Base-by-base conservation (phyloP, 2,888 invertebrate genomes). In the Stenchaetothrips biformis region DNA sequence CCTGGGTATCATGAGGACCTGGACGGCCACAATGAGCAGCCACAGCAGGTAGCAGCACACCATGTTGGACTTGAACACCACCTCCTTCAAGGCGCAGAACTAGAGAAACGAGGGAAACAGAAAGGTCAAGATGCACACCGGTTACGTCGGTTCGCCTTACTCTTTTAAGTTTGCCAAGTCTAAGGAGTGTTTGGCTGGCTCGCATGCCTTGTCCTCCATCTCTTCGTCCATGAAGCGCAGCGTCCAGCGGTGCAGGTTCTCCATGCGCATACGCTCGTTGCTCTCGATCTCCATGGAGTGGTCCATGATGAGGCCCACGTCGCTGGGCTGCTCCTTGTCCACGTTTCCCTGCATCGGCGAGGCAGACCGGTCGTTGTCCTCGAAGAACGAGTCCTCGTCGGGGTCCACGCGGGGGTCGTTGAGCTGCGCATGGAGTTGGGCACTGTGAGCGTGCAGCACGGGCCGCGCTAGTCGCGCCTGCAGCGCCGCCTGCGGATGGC, bases 1-100 rank as follows among this genome's bases (percentile, higher is more conserved):
- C 93, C 92, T 89, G 81, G 92, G 93, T 84, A 93, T 90, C 84
- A 95, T 92, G 80, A 93, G 90, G 78, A 90, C 88, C 87, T 95
- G 95, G 82, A 94, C 93, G 79, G 82, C 82, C 2, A 94, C 92
- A 79, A 97, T 94, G 86, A 96, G 95, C 78, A 96, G 88, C 95
- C 97, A 96, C 82, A 97, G 92, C 84, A 96, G 91, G 86, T 95
- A 93, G 85, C 96, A 95, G 88, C 97, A 97, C 85, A 96, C 90
- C 89, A 97, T 94, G 86, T 98, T 97, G 21, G 97, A 97, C 86
- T 96, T 95, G 88, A 97, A 97, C 91, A 97, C 96, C 84, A 93
- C 93, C 88, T 98, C 97, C 80, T 95, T 92, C 81, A 95, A 89
- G 85, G 93, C 92, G 82, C 93, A 93, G 87, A 96, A 98, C 91